Conservation (phyloP, 2,113 vertebrate genomes). For the Neopipo cinnamomea region DNA sequence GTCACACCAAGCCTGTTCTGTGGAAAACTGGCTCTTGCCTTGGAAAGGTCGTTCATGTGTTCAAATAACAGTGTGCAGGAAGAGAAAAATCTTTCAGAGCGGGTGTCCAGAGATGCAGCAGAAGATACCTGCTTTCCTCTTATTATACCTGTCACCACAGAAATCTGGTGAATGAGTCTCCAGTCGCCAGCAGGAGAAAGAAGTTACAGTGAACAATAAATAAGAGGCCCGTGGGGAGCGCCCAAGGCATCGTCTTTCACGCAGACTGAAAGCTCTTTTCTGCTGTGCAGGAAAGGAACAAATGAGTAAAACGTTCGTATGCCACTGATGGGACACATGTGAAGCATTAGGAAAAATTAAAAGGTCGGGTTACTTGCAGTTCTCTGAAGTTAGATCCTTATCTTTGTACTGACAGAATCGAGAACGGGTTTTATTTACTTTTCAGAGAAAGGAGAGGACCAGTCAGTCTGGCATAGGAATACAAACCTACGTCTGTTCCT, state of each 20-base stretch:
- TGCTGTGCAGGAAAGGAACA: neutral
- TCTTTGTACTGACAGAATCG: neutral
- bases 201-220: conserved; percentile 17
- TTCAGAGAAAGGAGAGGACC: neutral
- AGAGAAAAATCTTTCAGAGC: conserved; percentile 11
- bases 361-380: neutral
- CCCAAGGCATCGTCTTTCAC: neutral
- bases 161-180: conserved; percentile 4
- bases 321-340: neutral
- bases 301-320: neutral
- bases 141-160: neutral
- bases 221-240: neutral
- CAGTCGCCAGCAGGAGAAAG: neutral
- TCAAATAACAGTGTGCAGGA: neutral
- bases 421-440: neutral
- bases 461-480: neutral
- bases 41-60: neutral
- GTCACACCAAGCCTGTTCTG: neutral
- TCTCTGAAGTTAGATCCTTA: neutral
- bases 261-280: neutral
- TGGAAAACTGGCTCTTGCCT: neutral
- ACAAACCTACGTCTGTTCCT: neutral
- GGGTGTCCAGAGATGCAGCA: conserved; percentile 6
- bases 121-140: neutral
- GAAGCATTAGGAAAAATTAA: conserved; percentile 32